Conservation (phyloP, 2,113 vertebrate species). For the Oenanthe oenanthe region DNA sequence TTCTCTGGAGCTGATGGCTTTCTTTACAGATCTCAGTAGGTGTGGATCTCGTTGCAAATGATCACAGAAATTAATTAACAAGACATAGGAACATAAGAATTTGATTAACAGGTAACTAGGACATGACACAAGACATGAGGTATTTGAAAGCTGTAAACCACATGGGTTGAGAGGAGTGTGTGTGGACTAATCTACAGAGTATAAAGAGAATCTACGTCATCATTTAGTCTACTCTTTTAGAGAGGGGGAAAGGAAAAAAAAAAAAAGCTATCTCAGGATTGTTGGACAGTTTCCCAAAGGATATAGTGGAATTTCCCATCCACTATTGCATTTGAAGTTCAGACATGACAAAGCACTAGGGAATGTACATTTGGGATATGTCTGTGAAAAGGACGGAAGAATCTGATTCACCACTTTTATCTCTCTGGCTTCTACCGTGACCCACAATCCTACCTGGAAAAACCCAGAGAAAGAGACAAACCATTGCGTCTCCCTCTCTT, state of each 20-base stretch:
- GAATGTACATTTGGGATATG: constrained; percentile 27
- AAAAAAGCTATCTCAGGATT: not conserved
- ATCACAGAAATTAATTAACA: not conserved
- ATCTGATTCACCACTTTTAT: constrained; percentile 15
- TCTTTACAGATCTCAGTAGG: not conserved
- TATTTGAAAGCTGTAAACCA: not conserved
- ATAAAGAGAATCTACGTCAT: not conserved
- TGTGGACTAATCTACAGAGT: not conserved
- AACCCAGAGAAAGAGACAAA: not conserved
- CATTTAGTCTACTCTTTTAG: not conserved
- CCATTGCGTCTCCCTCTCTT: not conserved
- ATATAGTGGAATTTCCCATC: constrained; percentile 54
- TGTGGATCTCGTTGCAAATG: not conserved
- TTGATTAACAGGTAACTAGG: not conserved
- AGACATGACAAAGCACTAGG: constrained; percentile 45
- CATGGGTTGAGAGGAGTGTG: not conserved
- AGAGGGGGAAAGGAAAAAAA: too few species aligned
- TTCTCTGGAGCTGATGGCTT: not conserved
- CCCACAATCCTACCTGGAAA: not conserved
- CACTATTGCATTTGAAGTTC: constrained; percentile 2
- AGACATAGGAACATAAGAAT: not conserved
- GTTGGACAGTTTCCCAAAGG: constrained; percentile 33
- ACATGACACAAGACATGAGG: not conserved
- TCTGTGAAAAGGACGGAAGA: not conserved
- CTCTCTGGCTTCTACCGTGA: not conserved